These are phyloP conservation scores for Lacanobia wlatinum DNA, from an alignment of 2,888 invertebrate species.

Conservation along the genomic window DNA sequence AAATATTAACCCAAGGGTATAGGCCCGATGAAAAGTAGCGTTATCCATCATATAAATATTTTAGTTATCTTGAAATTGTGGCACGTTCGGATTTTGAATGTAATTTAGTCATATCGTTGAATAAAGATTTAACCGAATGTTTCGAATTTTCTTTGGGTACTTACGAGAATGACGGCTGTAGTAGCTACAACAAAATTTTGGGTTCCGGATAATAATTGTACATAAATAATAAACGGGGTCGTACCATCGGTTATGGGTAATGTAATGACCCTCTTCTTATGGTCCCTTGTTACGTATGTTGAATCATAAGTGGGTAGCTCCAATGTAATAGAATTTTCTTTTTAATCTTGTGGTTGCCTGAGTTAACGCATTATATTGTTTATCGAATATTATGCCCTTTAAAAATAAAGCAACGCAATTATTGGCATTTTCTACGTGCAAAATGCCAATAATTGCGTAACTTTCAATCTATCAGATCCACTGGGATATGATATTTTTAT, in stretches of 20 bases:
- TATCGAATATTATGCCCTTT: not conserved
- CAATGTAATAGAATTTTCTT: conserved; percentile 1
- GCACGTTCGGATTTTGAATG: conserved; percentile 40
- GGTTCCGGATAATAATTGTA: conserved; percentile 36
- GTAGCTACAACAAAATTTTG: conserved; percentile 2
- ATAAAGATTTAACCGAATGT: not conserved
- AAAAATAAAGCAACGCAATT: no score
- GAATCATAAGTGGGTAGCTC: conserved; percentile 40
- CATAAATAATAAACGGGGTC: conserved; percentile 50
- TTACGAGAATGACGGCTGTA: not conserved
- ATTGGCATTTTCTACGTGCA: no score
- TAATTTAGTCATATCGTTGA: conserved; percentile 26
- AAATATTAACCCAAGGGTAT: conserved; percentile 63
- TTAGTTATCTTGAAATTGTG: conserved; percentile 54
- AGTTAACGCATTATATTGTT: not conserved
- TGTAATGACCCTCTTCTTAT: conserved; percentile 34
- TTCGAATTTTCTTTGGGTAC: not conserved
- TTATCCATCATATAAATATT: conserved; percentile 64
- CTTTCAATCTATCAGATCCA: no score
- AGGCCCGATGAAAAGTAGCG: conserved; percentile 52
- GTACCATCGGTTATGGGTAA: conserved; percentile 30
- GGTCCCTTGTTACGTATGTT: conserved; percentile 14
- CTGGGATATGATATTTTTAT: no score
- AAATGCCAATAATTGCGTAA: no score
- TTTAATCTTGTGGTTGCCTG: not conserved